phyloP scores from a whole-genome alignment of 1,140 invertebrate species.

The Adoxophyes honmai region DNA sequence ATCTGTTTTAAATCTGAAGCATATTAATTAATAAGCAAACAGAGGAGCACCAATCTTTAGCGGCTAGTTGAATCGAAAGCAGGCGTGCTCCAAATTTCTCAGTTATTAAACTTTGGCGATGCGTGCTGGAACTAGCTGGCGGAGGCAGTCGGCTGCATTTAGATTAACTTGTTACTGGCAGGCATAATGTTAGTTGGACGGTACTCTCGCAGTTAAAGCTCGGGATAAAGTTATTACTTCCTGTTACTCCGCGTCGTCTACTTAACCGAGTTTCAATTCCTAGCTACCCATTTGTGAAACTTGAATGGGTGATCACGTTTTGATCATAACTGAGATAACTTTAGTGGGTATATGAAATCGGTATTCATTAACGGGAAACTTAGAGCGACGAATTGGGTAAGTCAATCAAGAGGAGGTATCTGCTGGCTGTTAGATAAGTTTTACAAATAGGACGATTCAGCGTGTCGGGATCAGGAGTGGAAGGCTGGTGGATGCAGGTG shows the following conservation, averaged over 20 bases:
- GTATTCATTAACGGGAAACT: constrained; percentile 44
- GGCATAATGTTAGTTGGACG: constrained; percentile 72
- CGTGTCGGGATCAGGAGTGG: constrained; percentile 10
- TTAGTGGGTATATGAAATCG: constrained; percentile 44
- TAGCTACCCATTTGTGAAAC: constrained; percentile 59
- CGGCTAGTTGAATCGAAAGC: constrained; percentile 30
- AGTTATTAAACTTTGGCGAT: constrained; percentile 66
- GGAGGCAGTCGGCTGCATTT: constrained; percentile 66
- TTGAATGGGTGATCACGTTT: constrained; percentile 67
- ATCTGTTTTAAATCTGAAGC: constrained; percentile 15
- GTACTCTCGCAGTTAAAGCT: constrained; percentile 58
- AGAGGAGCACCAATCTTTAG: constrained; percentile 27
- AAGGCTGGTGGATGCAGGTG: constrained; percentile 39
- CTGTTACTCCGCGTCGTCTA: constrained; percentile 62
- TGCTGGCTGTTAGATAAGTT: neutral
- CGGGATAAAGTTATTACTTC: constrained; percentile 73
- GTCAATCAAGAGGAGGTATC: neutral
- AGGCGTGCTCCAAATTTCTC: constrained; percentile 47
- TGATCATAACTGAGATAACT: constrained; percentile 55
- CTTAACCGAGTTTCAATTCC: constrained; percentile 68
- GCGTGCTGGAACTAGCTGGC: constrained; percentile 54
- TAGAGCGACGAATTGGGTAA: too few species aligned
- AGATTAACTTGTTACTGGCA: constrained; percentile 75
- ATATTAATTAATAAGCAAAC: constrained; percentile 19
- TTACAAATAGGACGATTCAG: neutral